Percentiles rank a stretch among this genome's conserved stretches.
phyloP scores from a whole-genome alignment of 2,113 vertebrate species.

The Sardina pilchardus region DNA sequence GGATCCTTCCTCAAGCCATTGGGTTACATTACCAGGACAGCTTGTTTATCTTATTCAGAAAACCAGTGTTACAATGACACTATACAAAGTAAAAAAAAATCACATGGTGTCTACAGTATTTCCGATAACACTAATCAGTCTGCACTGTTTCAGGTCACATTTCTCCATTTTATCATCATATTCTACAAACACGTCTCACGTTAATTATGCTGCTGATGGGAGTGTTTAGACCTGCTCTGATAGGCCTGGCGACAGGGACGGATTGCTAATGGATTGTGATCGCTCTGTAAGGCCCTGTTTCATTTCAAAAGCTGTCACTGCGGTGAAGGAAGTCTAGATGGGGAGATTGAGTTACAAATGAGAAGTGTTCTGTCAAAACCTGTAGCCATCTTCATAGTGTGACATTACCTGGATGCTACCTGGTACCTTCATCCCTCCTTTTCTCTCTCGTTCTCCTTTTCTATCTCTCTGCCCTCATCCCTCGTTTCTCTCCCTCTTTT shows the following conservation, averaged over 20 bases:
- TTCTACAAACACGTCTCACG: neutral
- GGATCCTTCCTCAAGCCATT: neutral
- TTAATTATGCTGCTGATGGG: neutral
- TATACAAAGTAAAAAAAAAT: neutral
- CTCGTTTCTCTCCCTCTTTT: neutral
- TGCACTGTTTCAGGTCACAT: neutral
- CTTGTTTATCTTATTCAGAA: constrained; percentile 4
- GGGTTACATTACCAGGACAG: neutral
- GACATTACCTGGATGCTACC: neutral
- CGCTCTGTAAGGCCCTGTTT: neutral
- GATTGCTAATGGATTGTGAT: neutral
- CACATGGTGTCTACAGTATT: neutral
- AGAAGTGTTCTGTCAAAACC: neutral
- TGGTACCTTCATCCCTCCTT: neutral
- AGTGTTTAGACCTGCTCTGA: neutral
- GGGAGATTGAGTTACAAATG: neutral
- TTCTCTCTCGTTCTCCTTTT: neutral
- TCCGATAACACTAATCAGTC: neutral
- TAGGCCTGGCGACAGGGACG: neutral
- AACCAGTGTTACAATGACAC: neutral
- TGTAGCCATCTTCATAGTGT: neutral
- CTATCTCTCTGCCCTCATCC: neutral
- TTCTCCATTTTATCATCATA: neutral
- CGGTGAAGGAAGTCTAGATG: neutral
- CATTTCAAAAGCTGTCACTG: neutral